A percentile compares a stretch with the other conserved stretches of the same genome.
phyloP scores from a whole-genome alignment of 2,888 invertebrate species.

The Cerastoderma edule region DNA sequence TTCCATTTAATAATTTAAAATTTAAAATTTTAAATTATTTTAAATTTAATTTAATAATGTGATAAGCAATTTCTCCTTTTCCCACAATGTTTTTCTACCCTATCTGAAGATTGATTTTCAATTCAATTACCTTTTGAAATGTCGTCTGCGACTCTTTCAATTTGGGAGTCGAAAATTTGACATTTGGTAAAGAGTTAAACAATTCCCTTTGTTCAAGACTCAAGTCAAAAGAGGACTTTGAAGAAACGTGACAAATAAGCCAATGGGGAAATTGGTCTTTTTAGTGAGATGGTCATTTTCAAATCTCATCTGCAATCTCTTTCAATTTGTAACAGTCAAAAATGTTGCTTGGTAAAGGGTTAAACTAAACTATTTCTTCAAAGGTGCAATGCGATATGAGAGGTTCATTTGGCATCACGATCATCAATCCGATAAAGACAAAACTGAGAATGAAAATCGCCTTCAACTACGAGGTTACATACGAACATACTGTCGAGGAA shows the following conservation, averaged over 20 bases:
- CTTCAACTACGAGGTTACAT: slow-evolving; percentile 28
- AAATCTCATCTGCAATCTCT: background rate
- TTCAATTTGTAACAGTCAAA: no score
- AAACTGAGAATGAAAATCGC: slow-evolving; percentile 2
- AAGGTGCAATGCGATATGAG: slow-evolving; percentile 67
- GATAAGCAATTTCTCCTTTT: no score
- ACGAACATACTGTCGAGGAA: slow-evolving; percentile 42
- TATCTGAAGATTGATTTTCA: no score
- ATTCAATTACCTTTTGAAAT: no score
- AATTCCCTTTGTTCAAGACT: background rate
- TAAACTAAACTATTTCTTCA: background rate
- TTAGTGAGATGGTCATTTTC: background rate
- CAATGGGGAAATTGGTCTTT: background rate
- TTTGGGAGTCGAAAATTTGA: no score
- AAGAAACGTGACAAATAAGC: background rate
- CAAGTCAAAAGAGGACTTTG: background rate
- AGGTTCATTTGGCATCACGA: slow-evolving; percentile 59
- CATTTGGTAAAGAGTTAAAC: background rate
- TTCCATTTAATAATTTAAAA: no score
- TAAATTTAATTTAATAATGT: no score
- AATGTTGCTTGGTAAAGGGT: no score
- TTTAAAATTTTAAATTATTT: no score
- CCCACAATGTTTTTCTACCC: no score
- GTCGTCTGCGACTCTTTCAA: no score
- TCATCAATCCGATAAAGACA: slow-evolving; percentile 37